Conservation (phyloP, 2,888 invertebrate genomes). For the Callyntrura guangdongensis region DNA sequence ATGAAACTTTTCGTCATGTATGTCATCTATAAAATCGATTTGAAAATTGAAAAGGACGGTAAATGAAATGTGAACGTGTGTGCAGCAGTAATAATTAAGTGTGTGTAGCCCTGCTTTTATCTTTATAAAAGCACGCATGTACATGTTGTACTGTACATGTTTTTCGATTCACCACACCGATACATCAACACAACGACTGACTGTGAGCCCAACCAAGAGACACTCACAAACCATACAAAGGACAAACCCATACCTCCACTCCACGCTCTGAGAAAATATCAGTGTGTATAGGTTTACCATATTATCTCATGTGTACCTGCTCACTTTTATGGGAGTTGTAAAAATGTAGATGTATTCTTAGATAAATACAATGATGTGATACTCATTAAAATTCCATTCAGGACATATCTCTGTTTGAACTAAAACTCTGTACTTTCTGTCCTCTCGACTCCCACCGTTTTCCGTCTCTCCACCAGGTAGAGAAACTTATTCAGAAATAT, state of each 20-base stretch:
- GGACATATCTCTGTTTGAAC: conserved; percentile 70
- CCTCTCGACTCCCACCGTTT: background rate
- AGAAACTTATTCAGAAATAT: too few relatives aligned
- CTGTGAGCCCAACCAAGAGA: background rate
- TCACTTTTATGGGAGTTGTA: background rate
- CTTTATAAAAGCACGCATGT: background rate
- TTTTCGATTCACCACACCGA: background rate
- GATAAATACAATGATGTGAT: conserved; percentile 52
- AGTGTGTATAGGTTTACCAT: background rate
- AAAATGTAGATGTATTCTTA: conserved; percentile 1
- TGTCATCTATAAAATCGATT: background rate
- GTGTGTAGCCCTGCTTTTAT: background rate
- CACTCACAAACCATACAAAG: background rate
- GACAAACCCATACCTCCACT: background rate
- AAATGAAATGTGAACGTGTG: background rate
- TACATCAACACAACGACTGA: background rate
- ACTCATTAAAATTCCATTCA: conserved; percentile 78
- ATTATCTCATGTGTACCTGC: background rate
- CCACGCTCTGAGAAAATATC: background rate
- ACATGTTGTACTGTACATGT: background rate
- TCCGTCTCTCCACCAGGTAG: background rate
- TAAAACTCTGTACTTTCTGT: conserved; percentile 42
- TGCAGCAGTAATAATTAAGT: conserved; percentile 12
- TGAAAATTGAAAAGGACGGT: conserved; percentile 16
- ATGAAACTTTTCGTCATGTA: too few relatives aligned